Evolutionary conservation across 2,113 vertebrate genomes (phyloP).

Genomic region (Cebidichthys violaceus): DNA sequence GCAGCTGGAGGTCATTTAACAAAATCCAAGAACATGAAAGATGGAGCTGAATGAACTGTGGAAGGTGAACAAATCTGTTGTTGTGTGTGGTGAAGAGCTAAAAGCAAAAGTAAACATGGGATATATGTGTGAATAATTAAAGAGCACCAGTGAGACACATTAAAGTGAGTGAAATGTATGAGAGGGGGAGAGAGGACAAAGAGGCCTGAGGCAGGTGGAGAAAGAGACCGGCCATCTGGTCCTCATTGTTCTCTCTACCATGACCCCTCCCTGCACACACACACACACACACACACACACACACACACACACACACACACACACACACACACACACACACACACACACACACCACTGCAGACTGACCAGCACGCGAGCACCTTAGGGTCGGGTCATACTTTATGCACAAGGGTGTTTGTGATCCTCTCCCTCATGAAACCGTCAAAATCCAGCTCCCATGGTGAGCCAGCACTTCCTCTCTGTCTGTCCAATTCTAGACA

Average conservation of each 20-base stretch:
- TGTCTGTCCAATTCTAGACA: neutral
- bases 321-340: conserved; percentile 5
- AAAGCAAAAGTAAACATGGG: neutral
- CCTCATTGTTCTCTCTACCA: conserved; percentile 72
- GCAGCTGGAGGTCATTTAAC: neutral
- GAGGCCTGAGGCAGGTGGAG: conserved; percentile 73
- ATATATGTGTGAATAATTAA: conserved; percentile 1
- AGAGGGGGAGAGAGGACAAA: conserved; percentile 43
- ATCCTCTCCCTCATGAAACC: conserved; percentile 10
- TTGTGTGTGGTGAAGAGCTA: neutral
- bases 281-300: neutral
- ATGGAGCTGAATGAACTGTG: neutral
- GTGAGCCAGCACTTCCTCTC: conserved; percentile 11
- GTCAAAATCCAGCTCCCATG: neutral
- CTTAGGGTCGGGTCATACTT: conserved; percentile 35
- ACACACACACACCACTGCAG: neutral
- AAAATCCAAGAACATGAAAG: neutral
- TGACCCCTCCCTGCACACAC: conserved; percentile 30
- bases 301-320: neutral
- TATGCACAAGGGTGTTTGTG: conserved; percentile 16
- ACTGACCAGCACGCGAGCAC: conserved; percentile 35
- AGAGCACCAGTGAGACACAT: conserved; percentile 5
- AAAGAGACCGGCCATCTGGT: conserved; percentile 77
- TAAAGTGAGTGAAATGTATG: conserved; percentile 28
- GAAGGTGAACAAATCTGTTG: neutral